Conservation (phyloP, 2,113 vertebrate genomes). For the Pedionomus torquatus region DNA sequence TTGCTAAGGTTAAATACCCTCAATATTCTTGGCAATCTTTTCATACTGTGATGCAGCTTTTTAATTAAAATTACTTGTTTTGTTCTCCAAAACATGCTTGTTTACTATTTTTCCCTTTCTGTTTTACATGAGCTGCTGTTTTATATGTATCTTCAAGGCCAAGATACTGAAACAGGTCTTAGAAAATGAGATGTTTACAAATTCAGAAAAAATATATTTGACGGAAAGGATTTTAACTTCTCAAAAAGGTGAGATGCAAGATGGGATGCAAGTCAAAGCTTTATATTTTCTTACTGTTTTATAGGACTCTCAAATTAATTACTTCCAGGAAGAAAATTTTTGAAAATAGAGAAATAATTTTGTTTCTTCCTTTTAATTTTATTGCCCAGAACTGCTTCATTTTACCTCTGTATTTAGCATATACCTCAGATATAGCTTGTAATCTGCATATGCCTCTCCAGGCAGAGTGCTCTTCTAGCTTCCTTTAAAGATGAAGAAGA, state of each 20-base stretch:
- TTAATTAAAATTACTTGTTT: not conserved
- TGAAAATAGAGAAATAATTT: not conserved
- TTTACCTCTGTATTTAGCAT: not conserved
- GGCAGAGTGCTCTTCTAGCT: not conserved
- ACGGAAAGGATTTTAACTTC: not conserved
- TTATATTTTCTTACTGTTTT: not conserved
- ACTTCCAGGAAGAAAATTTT: not conserved
- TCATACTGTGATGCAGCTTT: not conserved
- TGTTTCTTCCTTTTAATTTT: not conserved
- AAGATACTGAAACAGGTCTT: not conserved
- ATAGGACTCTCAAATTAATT: not conserved
- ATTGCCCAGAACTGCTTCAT: not conserved
- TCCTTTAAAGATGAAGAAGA: not conserved
- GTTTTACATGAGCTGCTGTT: not conserved
- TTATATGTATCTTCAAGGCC: fast-evolving
- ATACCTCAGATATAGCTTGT: not conserved
- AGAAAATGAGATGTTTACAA: not conserved
- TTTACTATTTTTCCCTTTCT: not conserved
- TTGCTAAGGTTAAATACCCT: not conserved
- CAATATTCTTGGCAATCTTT: not conserved
- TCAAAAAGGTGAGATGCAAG: not conserved
- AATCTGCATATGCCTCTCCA: not conserved
- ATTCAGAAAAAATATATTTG: not conserved
- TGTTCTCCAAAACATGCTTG: not conserved
- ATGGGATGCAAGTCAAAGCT: not conserved